A percentile compares a stretch with the other conserved stretches of the same genome.
Conservation (phyloP, 2,888 invertebrate species). For the Melipona beecheii region DNA sequence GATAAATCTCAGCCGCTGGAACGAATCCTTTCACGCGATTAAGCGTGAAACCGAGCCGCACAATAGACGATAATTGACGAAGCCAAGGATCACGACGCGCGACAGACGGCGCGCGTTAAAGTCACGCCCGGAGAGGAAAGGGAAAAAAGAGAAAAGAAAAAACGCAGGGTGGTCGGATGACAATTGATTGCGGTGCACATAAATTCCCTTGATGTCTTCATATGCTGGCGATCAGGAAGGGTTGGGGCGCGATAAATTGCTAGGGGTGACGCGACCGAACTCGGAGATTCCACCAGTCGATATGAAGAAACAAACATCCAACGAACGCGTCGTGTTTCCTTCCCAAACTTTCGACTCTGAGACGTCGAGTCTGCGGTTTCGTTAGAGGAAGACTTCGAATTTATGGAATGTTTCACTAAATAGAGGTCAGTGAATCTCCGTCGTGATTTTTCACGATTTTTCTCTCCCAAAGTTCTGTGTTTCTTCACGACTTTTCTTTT, state of each 20-base stretch:
- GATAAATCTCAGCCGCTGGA: constrained; percentile 33
- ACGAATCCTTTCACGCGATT: constrained; percentile 58
- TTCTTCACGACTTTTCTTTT: too few relatives aligned
- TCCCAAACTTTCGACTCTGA: too few relatives aligned
- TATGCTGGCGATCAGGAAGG: constrained; percentile 70
- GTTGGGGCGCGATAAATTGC: constrained; percentile 51
- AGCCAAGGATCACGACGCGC: constrained; percentile 61
- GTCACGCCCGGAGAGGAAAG: constrained; percentile 10
- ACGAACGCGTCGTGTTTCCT: too few relatives aligned
- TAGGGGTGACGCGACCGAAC: constrained; percentile 25
- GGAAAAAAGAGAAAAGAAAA: constrained; percentile 30
- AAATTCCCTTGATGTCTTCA: constrained; percentile 80
- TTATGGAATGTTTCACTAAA: not conserved
- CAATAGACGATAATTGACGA: constrained; percentile 70
- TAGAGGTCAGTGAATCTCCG: too few relatives aligned
- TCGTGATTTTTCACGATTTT: too few relatives aligned
- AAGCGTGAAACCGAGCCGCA: constrained; percentile 42
- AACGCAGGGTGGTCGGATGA: constrained; percentile 39
- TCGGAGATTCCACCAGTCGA: constrained; percentile 41
- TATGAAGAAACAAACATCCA: constrained; percentile 27
- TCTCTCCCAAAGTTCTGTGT: too few relatives aligned
- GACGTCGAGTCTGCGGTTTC: not conserved
- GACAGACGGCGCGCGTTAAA: constrained; percentile 52
- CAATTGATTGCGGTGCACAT: constrained; percentile 78
- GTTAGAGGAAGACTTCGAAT: not conserved